Percentiles rank a stretch among this genome's conserved stretches.
These are phyloP conservation scores for Cybosia mesomella DNA, from an alignment of 2,888 invertebrate species.

Conservation along the genomic window DNA sequence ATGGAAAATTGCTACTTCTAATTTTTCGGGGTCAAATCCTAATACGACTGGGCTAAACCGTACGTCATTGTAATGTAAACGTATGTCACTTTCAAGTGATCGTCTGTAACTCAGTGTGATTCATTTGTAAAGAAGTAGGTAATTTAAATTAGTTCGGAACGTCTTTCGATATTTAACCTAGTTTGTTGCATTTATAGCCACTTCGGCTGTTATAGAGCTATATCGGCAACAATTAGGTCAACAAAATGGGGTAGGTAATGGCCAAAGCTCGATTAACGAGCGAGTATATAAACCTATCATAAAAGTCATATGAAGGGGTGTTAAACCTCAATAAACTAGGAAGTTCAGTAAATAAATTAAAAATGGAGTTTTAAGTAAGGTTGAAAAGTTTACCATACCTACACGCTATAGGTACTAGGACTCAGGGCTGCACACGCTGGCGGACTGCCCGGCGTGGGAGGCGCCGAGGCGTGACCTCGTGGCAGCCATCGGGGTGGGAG, in stretches of 20 bases:
- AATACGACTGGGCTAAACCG: too few relatives aligned
- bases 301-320: conserved; percentile 47
- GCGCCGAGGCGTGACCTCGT: too few relatives aligned
- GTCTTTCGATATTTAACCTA: conserved; percentile 83
- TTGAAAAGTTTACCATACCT: background rate
- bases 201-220: conserved; percentile 73
- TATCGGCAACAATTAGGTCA: conserved; percentile 84
- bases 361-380: background rate
- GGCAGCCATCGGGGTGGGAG: too few relatives aligned
- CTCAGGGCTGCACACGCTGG: too few relatives aligned
- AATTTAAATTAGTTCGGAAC: conserved; percentile 55
- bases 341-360: background rate
- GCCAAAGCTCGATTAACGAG: conserved; percentile 69
- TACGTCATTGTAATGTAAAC: background rate
- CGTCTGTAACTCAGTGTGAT: background rate
- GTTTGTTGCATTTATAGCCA: conserved; percentile 82
- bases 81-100: background rate
- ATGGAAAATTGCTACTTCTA: too few relatives aligned
- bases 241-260: conserved; percentile 75
- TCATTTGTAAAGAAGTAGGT: background rate
- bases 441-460: too few relatives aligned
- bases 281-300: conserved; percentile 62
- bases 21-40: too few relatives aligned
- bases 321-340: conserved; percentile 34
- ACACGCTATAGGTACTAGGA: too few relatives aligned